Base-by-base conservation (phyloP, 2,113 vertebrate genomes). In the Aplodontia rufa region DNA sequence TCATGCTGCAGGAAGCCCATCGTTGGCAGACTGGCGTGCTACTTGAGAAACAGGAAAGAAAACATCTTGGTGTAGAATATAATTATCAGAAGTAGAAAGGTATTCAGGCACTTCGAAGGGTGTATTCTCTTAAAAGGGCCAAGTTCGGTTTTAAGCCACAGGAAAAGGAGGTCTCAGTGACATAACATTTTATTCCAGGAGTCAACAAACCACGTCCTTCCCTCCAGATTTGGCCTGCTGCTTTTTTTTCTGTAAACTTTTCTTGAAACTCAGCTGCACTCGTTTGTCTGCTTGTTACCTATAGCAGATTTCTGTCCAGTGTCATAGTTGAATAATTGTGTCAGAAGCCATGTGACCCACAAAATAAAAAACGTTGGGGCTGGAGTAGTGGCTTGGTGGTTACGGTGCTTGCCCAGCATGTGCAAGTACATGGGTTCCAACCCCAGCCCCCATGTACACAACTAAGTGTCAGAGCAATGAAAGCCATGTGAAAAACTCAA, bases 221-320 rank as follows among this genome's bases (percentile, higher is more conserved):
- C 58, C 4, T 5, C 64, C 51, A 87, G 14, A 35, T 84, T n/a
- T 88, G 83, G 35, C 92, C 47, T 4, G 0, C 16, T 42, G 35
- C 30, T 74, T 91, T 30, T 86, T 47, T 94, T 58, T n/a, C n/a
- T 81, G 42, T 89, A 28, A 93, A 87, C 45, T 90, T 93, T 80
- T 92, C 80, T 86, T 86, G 87, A 62, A 37, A 89, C 49, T 60
- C 75, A 58, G 24, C 47, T 78, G 22, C 32, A 69, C 37, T 45
- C 3, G 1, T 35, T 40, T 83, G 24, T 64, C 90, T 47, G 28
- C 40, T 78, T 89, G 45, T 14, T 37, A 20, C 24, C 79, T 42
- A 3, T 60, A 47, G 62, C 62, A 74, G 87, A 35, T 60, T 69
- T 68, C 20, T 47, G 24, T 47, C 3, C 4, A 51, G 2, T 32